Evolutionary conservation across 2,113 vertebrate genomes (phyloP).

Genomic region (Apodemus sylvaticus): DNA sequence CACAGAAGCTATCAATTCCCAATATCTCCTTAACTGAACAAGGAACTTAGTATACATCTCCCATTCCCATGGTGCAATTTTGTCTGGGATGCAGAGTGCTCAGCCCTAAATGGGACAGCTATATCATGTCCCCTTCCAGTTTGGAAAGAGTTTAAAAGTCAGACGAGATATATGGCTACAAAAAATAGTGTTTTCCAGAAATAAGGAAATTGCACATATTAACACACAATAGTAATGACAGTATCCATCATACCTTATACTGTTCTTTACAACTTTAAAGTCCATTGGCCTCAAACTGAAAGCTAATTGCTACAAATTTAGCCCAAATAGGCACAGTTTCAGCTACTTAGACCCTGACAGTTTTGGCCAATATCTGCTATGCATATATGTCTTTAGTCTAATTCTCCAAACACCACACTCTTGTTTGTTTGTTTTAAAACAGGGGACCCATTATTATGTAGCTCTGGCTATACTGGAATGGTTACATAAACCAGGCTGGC

Average conservation of each 20-base stretch:
- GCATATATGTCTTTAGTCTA: neutral
- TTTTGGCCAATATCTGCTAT: neutral
- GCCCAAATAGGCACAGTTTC: neutral
- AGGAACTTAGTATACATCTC: neutral
- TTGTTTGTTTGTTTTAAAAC: neutral
- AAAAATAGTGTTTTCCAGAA: neutral
- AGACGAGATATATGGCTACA: neutral
- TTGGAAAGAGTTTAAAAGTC: neutral
- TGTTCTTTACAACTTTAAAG: neutral
- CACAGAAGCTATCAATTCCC: too few relatives aligned
- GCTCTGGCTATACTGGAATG: neutral
- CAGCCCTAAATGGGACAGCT: neutral
- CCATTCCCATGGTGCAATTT: neutral
- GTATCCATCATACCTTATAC: neutral
- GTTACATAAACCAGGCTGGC: too few relatives aligned
- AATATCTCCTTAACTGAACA: neutral
- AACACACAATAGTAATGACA: neutral
- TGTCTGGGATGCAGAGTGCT: neutral
- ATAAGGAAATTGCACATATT: neutral
- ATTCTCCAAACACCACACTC: neutral
- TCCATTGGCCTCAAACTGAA: neutral
- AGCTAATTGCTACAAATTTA: neutral
- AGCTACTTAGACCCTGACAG: neutral
- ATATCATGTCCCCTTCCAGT: neutral
- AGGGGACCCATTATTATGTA: neutral